Conservation (phyloP, 2,113 vertebrate genomes). For the Sinocyclocheilus maitianheensis region DNA sequence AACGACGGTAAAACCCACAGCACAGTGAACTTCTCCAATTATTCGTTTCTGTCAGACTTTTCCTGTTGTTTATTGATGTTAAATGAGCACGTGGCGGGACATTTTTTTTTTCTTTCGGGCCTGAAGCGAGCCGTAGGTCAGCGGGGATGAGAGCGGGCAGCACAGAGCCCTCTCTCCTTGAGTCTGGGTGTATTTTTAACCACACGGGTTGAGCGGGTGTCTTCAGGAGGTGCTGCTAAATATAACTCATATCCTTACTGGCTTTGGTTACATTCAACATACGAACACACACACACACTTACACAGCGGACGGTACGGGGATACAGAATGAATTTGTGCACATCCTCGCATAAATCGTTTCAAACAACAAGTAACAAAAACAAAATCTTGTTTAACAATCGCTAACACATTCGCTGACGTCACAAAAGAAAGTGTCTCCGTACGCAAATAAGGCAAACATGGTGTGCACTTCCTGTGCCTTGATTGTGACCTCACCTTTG, state of each 20-base stretch:
- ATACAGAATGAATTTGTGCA: not conserved
- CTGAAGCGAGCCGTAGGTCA: constrained; percentile 1
- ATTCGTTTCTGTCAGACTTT: too few species aligned
- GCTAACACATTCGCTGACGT: too few species aligned
- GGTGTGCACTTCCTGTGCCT: not conserved
- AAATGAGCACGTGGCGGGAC: too few species aligned
- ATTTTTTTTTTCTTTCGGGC: too few species aligned
- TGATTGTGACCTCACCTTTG: constrained; percentile 43
- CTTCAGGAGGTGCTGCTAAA: constrained; percentile 33
- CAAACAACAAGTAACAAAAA: not conserved
- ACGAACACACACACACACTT: constrained; percentile 35
- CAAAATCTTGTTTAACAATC: not conserved
- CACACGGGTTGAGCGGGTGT: too few species aligned
- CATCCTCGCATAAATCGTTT: too few species aligned
- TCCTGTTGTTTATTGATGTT: too few species aligned
- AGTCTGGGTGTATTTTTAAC: constrained; percentile 3
- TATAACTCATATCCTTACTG: constrained; percentile 50
- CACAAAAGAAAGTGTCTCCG: not conserved
- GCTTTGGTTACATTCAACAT: constrained; percentile 56
- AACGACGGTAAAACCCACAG: too few species aligned
- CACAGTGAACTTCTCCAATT: too few species aligned
- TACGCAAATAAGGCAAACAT: not conserved
- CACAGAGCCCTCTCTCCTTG: not conserved
- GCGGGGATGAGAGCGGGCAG: too few species aligned
- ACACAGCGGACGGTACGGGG: constrained; percentile 40